phyloP scores from a whole-genome alignment of 2,888 invertebrate species.

The Pherbina coryleti region DNA sequence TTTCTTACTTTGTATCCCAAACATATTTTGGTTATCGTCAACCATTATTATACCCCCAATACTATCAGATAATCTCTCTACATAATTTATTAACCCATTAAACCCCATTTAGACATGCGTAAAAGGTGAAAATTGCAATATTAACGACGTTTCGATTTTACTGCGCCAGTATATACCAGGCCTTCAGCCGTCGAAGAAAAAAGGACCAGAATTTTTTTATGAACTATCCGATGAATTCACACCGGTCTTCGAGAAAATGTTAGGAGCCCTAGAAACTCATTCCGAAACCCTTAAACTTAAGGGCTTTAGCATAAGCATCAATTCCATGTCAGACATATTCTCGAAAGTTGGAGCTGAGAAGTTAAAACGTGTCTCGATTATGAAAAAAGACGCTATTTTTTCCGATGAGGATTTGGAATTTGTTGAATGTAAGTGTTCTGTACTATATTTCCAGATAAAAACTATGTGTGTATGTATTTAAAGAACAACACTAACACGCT shows the following conservation, averaged over 20 bases:
- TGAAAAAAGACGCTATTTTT: not conserved
- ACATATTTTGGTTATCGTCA: too few species aligned
- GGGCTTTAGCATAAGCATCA: conserved; percentile 85
- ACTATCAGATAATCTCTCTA: not conserved
- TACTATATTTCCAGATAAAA: not conserved
- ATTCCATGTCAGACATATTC: conserved; percentile 88
- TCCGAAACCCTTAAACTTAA: conserved; percentile 74
- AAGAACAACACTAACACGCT: not conserved
- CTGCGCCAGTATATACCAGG: conserved; percentile 75
- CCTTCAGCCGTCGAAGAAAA: conserved; percentile 75
- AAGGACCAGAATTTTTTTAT: conserved; percentile 81
- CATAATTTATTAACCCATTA: not conserved
- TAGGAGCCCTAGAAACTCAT: conserved; percentile 75
- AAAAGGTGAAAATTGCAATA: conserved; percentile 71
- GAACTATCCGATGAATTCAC: conserved; percentile 75
- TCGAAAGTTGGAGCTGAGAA: conserved; percentile 73
- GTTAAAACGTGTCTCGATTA: not conserved
- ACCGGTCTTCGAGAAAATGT: conserved; percentile 75
- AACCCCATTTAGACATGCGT: conserved; percentile 50
- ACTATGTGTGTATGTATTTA: too few species aligned
- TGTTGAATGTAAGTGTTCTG: not conserved
- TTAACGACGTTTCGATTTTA: conserved; percentile 71
- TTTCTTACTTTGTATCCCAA: not conserved
- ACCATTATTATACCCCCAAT: too few species aligned
- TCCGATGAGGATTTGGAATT: not conserved